Evolutionary conservation across 2,113 vertebrate species (phyloP).

Genomic region (Thalassarche chlororhynchos): DNA sequence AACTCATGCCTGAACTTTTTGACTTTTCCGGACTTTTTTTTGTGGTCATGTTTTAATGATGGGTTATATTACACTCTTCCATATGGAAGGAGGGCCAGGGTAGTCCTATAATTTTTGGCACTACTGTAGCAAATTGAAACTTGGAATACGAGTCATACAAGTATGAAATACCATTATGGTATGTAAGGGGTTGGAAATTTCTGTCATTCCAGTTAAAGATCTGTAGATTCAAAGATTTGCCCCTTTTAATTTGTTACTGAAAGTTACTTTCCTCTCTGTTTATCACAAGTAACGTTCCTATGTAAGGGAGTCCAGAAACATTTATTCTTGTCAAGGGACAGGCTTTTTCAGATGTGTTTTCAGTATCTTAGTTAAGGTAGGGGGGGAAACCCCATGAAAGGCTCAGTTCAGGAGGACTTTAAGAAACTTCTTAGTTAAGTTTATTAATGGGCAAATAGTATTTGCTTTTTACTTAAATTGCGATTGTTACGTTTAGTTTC

Average conservation of each 20-base stretch:
- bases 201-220: neutral
- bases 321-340: neutral
- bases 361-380: neutral
- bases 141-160: constrained; percentile 45
- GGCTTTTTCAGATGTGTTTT: neutral
- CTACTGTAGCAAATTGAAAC: neutral
- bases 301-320: neutral
- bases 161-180: constrained; percentile 25
- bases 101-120: constrained; percentile 30
- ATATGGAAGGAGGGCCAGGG: constrained; percentile 7
- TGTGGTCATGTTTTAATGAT: neutral
- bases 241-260: neutral
- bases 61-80: neutral
- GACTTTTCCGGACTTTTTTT: neutral
- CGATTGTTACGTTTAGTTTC: neutral
- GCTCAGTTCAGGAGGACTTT: neutral
- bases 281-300: neutral
- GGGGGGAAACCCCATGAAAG: rapidly evolving
- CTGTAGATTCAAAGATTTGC: neutral
- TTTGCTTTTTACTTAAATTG: neutral
- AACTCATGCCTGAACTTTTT: neutral
- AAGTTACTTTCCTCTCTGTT: neutral
- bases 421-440: neutral
- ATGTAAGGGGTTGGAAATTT: constrained; percentile 20
- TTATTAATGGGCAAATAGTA: neutral